Conservation (phyloP, 2,888 invertebrate genomes). For the Epinotia demarniana region DNA sequence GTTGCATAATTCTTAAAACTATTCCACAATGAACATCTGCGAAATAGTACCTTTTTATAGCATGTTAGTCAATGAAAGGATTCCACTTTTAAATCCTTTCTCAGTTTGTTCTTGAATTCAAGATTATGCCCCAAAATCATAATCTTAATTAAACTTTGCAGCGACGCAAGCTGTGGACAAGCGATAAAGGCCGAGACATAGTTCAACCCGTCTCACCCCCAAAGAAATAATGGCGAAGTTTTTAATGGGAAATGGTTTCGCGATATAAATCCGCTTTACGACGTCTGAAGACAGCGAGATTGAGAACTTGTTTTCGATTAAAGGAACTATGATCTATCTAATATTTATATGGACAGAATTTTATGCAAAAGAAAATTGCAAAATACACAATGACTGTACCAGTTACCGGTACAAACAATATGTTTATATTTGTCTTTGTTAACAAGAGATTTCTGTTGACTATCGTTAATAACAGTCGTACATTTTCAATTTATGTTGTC, state of each 20-base stretch:
- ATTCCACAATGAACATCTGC: no score
- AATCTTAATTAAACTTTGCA: constrained; percentile 46
- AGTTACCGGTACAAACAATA: background rate
- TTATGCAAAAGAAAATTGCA: no score
- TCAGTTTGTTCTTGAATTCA: constrained; percentile 30
- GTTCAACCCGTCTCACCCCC: constrained; percentile 42
- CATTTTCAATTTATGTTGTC: constrained; percentile 16
- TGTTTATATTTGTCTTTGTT: background rate
- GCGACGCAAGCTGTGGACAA: constrained; percentile 41
- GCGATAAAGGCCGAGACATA: constrained; percentile 48
- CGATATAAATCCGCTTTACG: constrained; percentile 50
- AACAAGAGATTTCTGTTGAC: background rate
- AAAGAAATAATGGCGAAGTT: constrained; percentile 52
- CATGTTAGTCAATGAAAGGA: background rate
- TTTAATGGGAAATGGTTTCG: constrained; percentile 50
- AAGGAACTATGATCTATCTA: constrained; percentile 36
- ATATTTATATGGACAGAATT: background rate
- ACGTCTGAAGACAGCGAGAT: constrained; percentile 42
- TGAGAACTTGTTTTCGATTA: constrained; percentile 46
- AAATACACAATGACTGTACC: background rate
- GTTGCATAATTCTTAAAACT: no score
- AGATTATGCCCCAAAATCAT: constrained; percentile 33
- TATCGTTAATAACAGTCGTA: background rate
- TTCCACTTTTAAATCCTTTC: constrained; percentile 16
- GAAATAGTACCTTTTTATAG: no score